These are phyloP conservation scores for Ciconia stormi DNA, from an alignment of 2,113 vertebrate genomes.

Conservation along the genomic window DNA sequence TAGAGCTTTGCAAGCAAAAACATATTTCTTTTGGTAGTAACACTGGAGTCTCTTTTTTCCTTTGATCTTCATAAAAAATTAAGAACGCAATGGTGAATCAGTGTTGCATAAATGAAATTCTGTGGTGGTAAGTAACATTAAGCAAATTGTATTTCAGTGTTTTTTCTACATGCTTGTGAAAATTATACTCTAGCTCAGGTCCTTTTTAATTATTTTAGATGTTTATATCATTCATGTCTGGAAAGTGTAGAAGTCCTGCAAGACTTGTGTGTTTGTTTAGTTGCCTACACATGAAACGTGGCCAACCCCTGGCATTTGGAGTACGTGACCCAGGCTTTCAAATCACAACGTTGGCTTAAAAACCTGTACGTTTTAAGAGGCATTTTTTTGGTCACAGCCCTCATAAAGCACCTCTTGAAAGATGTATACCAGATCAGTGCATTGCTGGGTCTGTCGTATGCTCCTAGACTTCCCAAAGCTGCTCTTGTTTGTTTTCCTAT, in stretches of 20 bases:
- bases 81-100: neutral
- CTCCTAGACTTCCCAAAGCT: neutral
- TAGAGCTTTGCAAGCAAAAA: neutral
- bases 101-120: neutral
- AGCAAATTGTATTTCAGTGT: neutral
- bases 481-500: neutral
- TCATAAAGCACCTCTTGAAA: neutral
- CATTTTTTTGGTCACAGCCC: neutral
- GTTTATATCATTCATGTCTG: neutral
- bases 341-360: constrained; percentile 6
- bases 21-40: neutral
- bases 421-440: neutral
- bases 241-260: neutral
- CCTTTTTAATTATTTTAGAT: neutral
- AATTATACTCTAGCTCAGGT: neutral
- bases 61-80: neutral
- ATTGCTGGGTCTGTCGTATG: neutral
- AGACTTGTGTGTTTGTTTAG: neutral
- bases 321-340: neutral
- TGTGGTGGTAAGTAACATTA: neutral
- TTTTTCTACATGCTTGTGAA: neutral
- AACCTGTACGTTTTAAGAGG: neutral
- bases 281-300: neutral
- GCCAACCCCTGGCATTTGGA: neutral
- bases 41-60: neutral